These are phyloP conservation scores for Drosophila carrolli DNA, from an alignment of 1,140 invertebrate species.

Conservation along the genomic window DNA sequence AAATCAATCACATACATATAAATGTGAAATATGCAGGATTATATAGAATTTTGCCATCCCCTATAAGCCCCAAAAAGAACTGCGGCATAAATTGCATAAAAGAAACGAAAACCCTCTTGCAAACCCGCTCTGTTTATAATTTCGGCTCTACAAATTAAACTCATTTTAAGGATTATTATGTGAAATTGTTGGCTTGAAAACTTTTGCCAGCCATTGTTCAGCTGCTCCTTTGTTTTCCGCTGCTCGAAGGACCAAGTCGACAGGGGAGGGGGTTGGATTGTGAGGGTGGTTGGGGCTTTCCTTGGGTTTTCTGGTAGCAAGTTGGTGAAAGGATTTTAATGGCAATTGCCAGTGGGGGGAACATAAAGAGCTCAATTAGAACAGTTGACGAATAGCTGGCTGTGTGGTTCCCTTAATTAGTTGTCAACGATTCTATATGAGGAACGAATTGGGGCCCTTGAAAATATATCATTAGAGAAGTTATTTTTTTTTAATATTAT, in stretches of 20 bases:
- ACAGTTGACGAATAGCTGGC: slow-evolving; percentile 13
- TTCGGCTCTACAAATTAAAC: slow-evolving; percentile 81
- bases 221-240: slow-evolving; percentile 33
- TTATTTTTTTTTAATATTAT: background rate
- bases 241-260: slow-evolving; percentile 1
- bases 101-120: slow-evolving; percentile 6
- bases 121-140: slow-evolving; percentile 51
- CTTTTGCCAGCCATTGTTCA: slow-evolving; percentile 58
- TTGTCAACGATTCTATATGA: background rate
- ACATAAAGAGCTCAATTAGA: slow-evolving; percentile 65
- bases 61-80: slow-evolving; percentile 11
- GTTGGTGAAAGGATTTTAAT: slow-evolving; percentile 25
- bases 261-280: slow-evolving; percentile 3
- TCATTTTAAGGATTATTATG: slow-evolving; percentile 84
- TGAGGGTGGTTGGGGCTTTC: slow-evolving; percentile 7
- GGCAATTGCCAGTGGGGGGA: slow-evolving; percentile 7
- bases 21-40: slow-evolving; percentile 55
- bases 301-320: slow-evolving; percentile 8
- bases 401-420: slow-evolving; percentile 25
- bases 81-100: slow-evolving; percentile 19
- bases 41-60: slow-evolving; percentile 23
- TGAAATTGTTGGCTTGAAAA: slow-evolving; percentile 75
- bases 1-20: slow-evolving; percentile 64
- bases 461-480: background rate
- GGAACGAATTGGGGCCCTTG: background rate